These are phyloP conservation scores for Paradoxurus hermaphroditus DNA, from an alignment of 2,113 vertebrate genomes.

Conservation along the genomic window DNA sequence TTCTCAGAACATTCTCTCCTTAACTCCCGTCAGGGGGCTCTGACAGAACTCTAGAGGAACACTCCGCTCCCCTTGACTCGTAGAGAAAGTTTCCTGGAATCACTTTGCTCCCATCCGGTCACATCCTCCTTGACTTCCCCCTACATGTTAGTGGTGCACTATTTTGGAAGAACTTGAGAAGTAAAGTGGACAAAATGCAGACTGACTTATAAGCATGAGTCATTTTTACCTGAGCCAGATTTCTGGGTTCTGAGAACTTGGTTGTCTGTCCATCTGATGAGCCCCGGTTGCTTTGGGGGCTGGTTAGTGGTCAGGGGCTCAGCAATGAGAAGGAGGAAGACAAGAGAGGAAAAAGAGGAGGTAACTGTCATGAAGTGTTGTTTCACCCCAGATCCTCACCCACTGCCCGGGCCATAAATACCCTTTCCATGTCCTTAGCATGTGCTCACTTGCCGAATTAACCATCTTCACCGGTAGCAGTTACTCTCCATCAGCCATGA, in stretches of 20 bases:
- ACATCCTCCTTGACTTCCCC: not conserved
- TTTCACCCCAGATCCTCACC: not conserved
- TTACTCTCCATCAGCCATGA: not conserved
- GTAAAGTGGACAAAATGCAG: not conserved
- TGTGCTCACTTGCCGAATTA: not conserved
- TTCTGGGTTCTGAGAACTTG: not conserved
- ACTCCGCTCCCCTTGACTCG: not conserved
- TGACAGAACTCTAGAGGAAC: not conserved
- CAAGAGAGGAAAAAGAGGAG: not conserved
- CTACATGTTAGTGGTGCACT: not conserved
- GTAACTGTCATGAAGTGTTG: not conserved
- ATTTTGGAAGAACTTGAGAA: not conserved
- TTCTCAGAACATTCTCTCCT: not conserved
- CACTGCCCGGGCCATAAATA: not conserved
- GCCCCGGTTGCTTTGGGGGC: not conserved
- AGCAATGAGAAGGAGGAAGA: not conserved
- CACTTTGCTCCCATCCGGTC: not conserved
- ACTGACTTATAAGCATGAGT: not conserved
- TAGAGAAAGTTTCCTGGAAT: not conserved
- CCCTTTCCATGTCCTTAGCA: not conserved
- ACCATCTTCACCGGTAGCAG: not conserved
- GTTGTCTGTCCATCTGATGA: not conserved
- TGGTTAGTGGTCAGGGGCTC: not conserved
- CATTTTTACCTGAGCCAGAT: not conserved
- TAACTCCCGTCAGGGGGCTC: fast-evolving